Evolutionary conservation across 2,888 invertebrate genomes (phyloP).

Genomic region (Melinaea marsaeus): DNA sequence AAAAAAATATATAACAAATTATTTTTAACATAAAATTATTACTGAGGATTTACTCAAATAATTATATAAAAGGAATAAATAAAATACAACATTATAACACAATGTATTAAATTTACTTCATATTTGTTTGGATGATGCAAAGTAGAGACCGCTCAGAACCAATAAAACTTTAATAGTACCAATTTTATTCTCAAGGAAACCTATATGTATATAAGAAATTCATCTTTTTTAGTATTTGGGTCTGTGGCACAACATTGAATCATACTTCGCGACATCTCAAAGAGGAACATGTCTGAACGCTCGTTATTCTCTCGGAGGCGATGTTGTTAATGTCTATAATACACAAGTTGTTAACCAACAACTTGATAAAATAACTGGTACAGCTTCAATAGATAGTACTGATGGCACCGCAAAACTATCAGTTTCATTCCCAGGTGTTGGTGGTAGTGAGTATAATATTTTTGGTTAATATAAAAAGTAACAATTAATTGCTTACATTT

Average conservation of each 20-base stretch:
- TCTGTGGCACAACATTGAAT: slow-evolving; percentile 57
- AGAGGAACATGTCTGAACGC: slow-evolving; percentile 56
- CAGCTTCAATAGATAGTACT: slow-evolving; percentile 53
- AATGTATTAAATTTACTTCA: too few species aligned
- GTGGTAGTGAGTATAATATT: slow-evolving; percentile 36
- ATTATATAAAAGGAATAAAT: too few species aligned
- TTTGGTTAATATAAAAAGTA: slow-evolving; percentile 2
- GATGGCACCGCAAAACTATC: slow-evolving; percentile 78
- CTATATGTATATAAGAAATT: background rate
- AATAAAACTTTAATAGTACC: too few species aligned
- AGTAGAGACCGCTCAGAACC: too few species aligned
- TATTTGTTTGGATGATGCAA: too few species aligned
- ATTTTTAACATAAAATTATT: too few species aligned
- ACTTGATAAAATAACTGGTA: slow-evolving; percentile 71
- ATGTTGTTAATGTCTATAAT: slow-evolving; percentile 46
- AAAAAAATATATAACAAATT: too few species aligned
- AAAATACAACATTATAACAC: too few species aligned
- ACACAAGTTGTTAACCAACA: slow-evolving; percentile 64
- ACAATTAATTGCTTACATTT: too few species aligned
- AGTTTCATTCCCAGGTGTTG: slow-evolving; percentile 78
- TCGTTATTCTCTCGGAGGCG: slow-evolving; percentile 44
- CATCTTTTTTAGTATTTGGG: slow-evolving; percentile 50
- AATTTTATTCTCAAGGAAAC: background rate
- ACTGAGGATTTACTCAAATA: too few species aligned
- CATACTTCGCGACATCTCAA: slow-evolving; percentile 52